Evolutionary conservation across 1,140 invertebrate genomes (phyloP).

Genomic region (Lithobius niger): DNA sequence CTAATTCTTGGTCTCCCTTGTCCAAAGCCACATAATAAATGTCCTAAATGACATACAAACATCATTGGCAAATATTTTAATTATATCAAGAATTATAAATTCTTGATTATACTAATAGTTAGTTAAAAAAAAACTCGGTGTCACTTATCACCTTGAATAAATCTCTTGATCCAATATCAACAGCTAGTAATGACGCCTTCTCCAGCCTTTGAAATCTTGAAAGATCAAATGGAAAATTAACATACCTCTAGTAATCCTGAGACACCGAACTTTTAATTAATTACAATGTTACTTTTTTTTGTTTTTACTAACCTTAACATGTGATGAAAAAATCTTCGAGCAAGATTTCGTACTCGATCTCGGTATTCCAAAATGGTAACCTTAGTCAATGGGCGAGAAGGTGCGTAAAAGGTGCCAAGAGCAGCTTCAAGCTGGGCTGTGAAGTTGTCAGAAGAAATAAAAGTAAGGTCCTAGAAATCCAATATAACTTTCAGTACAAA

Average conservation of each 20-base stretch:
- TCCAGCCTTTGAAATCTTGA: conserved; percentile 59
- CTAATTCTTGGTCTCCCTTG: conserved; percentile 51
- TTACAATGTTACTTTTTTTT: neutral
- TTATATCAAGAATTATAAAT: no score
- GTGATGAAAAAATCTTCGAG: conserved; percentile 62
- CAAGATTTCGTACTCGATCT: conserved; percentile 55
- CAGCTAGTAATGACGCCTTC: conserved; percentile 69
- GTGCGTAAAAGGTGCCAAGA: conserved; percentile 53
- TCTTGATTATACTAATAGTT: no score
- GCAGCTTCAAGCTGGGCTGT: conserved; percentile 49
- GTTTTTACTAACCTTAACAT: conserved; percentile 43
- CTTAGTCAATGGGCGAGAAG: conserved; percentile 45
- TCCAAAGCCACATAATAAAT: conserved; percentile 60
- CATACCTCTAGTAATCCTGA: neutral
- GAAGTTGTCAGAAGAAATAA: conserved; percentile 3
- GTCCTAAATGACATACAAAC: conserved; percentile 70
- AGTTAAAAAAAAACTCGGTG: no score
- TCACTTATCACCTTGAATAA: conserved; percentile 29
- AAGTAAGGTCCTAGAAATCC: neutral
- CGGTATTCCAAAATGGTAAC: conserved; percentile 53
- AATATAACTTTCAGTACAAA: neutral
- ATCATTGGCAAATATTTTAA: no score
- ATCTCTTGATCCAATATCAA: conserved; percentile 47
- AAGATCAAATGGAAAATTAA: conserved; percentile 9
- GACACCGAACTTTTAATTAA: neutral